phyloP scores from a whole-genome alignment of 2,888 invertebrate genomes.

The Dioctria rufipes region DNA sequence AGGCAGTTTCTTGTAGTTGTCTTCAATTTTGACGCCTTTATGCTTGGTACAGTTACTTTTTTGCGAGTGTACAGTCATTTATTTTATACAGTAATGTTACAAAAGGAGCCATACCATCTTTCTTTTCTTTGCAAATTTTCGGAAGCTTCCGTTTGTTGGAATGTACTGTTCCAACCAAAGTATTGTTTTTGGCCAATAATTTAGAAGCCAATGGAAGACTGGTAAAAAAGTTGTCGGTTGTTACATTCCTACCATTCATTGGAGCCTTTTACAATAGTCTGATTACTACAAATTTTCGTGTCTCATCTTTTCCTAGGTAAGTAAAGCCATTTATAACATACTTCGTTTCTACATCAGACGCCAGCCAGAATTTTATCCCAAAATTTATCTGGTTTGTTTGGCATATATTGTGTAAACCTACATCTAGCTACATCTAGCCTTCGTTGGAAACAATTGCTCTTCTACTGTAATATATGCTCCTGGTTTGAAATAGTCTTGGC shows the following conservation, averaged over 20 bases:
- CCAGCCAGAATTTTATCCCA: constrained; percentile 41
- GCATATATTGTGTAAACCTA: constrained; percentile 30
- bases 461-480: constrained; percentile 22
- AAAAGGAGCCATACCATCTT: background rate
- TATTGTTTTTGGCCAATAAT: background rate
- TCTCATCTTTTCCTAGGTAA: constrained; percentile 61
- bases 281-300: constrained; percentile 17
- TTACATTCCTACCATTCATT: constrained; percentile 61
- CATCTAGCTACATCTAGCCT: constrained; percentile 34
- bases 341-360: constrained; percentile 60
- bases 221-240: constrained; percentile 61
- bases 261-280: constrained; percentile 61
- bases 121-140: background rate
- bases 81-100: background rate
- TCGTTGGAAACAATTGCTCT: constrained; percentile 26
- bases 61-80: background rate
- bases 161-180: constrained; percentile 44
- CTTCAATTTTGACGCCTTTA: too few relatives aligned
- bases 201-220: background rate
- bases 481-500: constrained; percentile 16
- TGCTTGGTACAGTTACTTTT: too few relatives aligned
- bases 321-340: constrained; percentile 61
- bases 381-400: constrained; percentile 35
- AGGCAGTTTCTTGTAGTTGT: too few relatives aligned
- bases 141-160: constrained; percentile 19